Evolutionary conservation across 2,797 vertebrate species (phyloP).

Genomic region (Buphagus erythrorhynchus): DNA sequence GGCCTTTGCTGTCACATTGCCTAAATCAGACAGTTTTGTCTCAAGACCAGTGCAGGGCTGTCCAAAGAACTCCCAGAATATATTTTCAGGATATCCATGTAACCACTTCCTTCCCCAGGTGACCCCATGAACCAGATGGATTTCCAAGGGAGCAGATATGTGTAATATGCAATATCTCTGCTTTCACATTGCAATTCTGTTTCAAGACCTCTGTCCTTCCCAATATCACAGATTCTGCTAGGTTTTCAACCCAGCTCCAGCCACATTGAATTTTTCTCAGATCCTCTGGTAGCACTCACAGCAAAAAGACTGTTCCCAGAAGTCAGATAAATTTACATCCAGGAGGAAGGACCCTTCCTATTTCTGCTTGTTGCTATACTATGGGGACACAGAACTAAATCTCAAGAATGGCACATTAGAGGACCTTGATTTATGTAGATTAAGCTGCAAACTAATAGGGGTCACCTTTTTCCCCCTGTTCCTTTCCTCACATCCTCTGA

Average conservation of each 20-base stretch:
- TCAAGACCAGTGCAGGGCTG: neutral
- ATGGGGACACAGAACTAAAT: neutral
- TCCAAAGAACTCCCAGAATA: rapidly evolving
- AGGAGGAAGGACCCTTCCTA: neutral
- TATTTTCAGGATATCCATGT: neutral
- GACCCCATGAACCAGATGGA: neutral
- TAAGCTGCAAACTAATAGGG: neutral
- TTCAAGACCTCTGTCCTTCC: neutral
- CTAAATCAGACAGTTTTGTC: neutral
- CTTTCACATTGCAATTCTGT: neutral
- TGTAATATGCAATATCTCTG: neutral
- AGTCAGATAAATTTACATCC: rapidly evolving
- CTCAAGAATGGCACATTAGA: neutral
- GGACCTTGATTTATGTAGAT: neutral
- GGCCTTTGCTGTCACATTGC: neutral
- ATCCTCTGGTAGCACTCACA: neutral
- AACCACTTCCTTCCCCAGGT: neutral
- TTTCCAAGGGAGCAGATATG: neutral
- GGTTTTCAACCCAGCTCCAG: neutral
- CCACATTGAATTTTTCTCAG: neutral
- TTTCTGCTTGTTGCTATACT: neutral
- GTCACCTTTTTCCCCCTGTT: neutral
- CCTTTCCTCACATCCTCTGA: neutral
- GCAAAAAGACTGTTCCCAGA: neutral
- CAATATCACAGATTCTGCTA: neutral